phyloP scores from a whole-genome alignment of 92 coral and sea anemone species.

The Parazoanthus darwini region DNA sequence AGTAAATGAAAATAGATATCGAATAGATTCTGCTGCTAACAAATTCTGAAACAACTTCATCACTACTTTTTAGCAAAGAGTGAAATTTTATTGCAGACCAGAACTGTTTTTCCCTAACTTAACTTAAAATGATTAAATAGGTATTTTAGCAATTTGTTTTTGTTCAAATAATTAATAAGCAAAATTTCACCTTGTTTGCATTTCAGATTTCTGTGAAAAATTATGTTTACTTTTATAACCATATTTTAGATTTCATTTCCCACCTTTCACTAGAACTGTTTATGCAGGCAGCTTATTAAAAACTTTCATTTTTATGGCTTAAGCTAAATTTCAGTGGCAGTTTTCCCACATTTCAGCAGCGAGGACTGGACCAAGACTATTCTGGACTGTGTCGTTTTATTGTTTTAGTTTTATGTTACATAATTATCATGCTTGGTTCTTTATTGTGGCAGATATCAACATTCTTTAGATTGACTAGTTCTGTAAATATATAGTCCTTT shows the following conservation, averaged over 20 bases:
- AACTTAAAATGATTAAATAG: slow-evolving; percentile 2
- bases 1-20: not conserved
- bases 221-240: not conserved
- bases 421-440: not conserved
- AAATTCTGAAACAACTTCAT: too few species aligned
- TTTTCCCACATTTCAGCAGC: not conserved
- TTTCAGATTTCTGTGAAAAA: slow-evolving; percentile 10
- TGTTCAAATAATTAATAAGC: slow-evolving; percentile 20
- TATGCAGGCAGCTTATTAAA: not conserved
- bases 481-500: not conserved
- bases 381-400: not conserved
- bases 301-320: not conserved
- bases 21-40: not conserved
- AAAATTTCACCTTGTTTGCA: not conserved
- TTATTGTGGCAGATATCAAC: not conserved
- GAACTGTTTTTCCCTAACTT: not conserved
- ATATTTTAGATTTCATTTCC: not conserved
- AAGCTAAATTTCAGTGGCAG: not conserved
- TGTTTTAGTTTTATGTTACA: slow-evolving; percentile 2
- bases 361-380: not conserved
- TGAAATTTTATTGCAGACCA: not conserved
- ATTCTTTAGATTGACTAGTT: not conserved
- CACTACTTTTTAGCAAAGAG: not conserved
- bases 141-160: slow-evolving; percentile 9
- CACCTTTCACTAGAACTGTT: slow-evolving; percentile 1